Evolutionary conservation across 64 coral and sea anemone species (phyloP).

Genomic region (Pocillopora verrucosa): DNA sequence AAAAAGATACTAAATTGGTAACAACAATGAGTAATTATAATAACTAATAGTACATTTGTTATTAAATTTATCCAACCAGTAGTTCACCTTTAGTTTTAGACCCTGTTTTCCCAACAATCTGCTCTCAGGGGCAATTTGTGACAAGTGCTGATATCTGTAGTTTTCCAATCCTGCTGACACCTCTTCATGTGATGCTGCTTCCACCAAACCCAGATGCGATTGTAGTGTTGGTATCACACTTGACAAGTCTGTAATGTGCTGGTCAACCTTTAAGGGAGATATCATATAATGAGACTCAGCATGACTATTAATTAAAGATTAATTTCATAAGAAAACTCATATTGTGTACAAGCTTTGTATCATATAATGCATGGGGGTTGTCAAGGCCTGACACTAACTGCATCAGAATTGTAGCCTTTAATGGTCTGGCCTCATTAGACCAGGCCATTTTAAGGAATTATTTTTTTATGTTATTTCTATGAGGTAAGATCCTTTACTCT

Average conservation of each 20-base stretch:
- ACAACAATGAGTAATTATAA: no score
- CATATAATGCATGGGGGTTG: no score
- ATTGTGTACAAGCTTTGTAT: no score
- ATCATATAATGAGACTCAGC: neutral
- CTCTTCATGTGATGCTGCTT: constrained; percentile 55
- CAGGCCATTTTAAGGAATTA: no score
- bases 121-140: constrained; percentile 84
- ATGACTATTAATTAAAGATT: neutral
- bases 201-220: constrained; percentile 58
- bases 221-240: constrained; percentile 78
- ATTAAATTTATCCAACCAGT: neutral
- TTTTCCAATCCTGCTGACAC: constrained; percentile 64
- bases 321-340: neutral
- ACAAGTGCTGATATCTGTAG: constrained; percentile 77
- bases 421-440: no score
- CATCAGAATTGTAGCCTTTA: no score
- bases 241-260: constrained; percentile 77
- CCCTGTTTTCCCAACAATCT: constrained; percentile 86
- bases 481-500: no score
- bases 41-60: no score
- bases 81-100: constrained; percentile 73
- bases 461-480: no score
- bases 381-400: no score
- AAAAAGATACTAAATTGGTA: no score
- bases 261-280: constrained; percentile 57